Base-by-base conservation (phyloP, 2,113 vertebrate genomes). In the Syrmaticus mikado region DNA sequence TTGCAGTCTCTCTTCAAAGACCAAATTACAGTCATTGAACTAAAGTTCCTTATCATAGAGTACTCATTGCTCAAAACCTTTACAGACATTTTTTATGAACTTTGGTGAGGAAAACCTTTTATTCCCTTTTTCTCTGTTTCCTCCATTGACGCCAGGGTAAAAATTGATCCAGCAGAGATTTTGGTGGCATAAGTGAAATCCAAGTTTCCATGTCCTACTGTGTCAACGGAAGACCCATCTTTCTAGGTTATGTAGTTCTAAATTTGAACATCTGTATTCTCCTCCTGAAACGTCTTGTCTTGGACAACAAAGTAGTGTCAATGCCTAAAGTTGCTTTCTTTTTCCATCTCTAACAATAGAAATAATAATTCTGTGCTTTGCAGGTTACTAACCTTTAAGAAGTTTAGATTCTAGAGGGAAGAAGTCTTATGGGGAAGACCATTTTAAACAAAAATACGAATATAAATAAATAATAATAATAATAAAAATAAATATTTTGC, bases 131-230 rank as follows among this genome's bases (percentile, higher is more conserved):
- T 18, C 5, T 13, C 27, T 2, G 1, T 65, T 85, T 75, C 53
- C 40, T 8, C 3, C 3, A 3, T 70, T 14, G 68, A 8, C 7
- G 3, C 2, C 10, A 38, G 27, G 22, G 3, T 52, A 46, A 38
- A 38, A 84, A 65, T 28, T 84, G 43, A 45, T 77, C 36, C 6
- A 48, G 65, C 57, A 80, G 11, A 34, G 25, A 71, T 10, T 3
- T 34, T 58, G 73, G 62, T 66, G 19, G 34, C 40, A 43, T 13
- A 46, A 4, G 21, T 74, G 32, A 73, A 94, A 77, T 61, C 32
- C 34, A 57, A 41, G 16, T n/a, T 91, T 91, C 28, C 11, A 24
- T 19, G 34, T 41, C 3, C 5, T 53, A 60, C 43, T 12, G 6
- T 12, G 46, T 22, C 22, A 79, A 60, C 10, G 45, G 4, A 28